Base-by-base conservation (phyloP, 2,113 vertebrate species). In the Pipa parva region DNA sequence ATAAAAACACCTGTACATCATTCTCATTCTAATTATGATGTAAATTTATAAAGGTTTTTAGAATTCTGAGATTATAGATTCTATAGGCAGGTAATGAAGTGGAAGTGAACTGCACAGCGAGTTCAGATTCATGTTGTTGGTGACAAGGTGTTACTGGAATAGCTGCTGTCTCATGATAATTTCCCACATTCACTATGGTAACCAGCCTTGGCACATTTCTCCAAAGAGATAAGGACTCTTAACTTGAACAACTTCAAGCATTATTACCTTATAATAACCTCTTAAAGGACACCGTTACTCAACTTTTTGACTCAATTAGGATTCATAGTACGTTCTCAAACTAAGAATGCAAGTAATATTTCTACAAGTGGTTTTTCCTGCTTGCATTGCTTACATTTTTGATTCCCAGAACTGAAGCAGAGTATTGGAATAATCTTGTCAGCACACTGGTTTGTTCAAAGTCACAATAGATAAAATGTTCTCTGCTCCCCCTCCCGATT, bases 121-220 rank as follows among this genome's bases (percentile, higher is more conserved):
- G 33, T 11, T 36, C 10, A 36, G 10, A 36, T 36, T 36, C 15
- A 36, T 58, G 57, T 49, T 26, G 27, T 46, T 58, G 39, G 54
- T 49, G 15, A 48, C 37, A 28, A 4, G 20, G 26, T 27, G 55
- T 49, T 58, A 48, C 52, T 31, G 20, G 26, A 45, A 58, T 55
- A 66, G 42, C 63, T 26, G 39, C 42, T 20, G 39, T 49, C 63
- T 58, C 42, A 45, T 57, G 54, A 58, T 36, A 58, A 67, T 67
- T 58, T 55, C 13, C 51, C 28, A 21, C 2, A 2, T 37, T 65
- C 46, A 52, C 63, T 66, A 66, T 66, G 54, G 63, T 66, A 66
- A 66, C 39, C 24, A 58, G 22, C n/a, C 18, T 26, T 25, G 57
- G n/a, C 54, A 49, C 26, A 26, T 57, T 39, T 65, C 63, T 66